phyloP scores from a whole-genome alignment of 2,888 invertebrate genomes.

The Pyrrhosoma nymphula region DNA sequence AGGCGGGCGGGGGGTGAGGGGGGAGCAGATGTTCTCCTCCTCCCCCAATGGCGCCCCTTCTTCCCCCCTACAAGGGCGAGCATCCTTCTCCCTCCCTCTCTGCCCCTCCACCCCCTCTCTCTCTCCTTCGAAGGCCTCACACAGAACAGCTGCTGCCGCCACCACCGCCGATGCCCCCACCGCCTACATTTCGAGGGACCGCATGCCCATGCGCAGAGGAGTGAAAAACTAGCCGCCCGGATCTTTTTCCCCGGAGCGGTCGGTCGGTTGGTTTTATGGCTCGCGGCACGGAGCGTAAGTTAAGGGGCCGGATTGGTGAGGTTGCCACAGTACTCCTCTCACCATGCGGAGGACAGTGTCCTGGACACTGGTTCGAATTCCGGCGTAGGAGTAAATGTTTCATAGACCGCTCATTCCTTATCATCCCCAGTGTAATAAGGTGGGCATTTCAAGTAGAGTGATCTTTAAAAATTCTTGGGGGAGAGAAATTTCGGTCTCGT shows the following conservation, averaged over 20 bases:
- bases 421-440: too few relatives aligned
- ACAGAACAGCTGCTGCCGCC: not conserved
- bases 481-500: too few relatives aligned
- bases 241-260: not conserved
- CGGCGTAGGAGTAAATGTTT: too few relatives aligned
- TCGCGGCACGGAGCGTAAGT: not conserved
- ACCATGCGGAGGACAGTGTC: too few relatives aligned
- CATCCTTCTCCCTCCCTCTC: not conserved
- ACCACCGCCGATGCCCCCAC: not conserved
- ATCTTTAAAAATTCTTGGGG: too few relatives aligned
- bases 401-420: too few relatives aligned
- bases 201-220: conserved; percentile 39
- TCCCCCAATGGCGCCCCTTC: not conserved
- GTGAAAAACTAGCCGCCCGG: conserved; percentile 17
- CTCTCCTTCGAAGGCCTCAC: not conserved
- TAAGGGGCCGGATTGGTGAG: not conserved
- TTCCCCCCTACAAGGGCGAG: not conserved
- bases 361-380: too few relatives aligned
- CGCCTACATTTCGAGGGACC: conserved; percentile 18
- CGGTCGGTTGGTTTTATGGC: conserved; percentile 9
- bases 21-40: not conserved
- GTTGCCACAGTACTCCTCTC: not conserved
- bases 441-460: too few relatives aligned
- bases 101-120: not conserved
- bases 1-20: not conserved